Conservation (phyloP, 2,888 invertebrate genomes). For the Maniola hyperantus region DNA sequence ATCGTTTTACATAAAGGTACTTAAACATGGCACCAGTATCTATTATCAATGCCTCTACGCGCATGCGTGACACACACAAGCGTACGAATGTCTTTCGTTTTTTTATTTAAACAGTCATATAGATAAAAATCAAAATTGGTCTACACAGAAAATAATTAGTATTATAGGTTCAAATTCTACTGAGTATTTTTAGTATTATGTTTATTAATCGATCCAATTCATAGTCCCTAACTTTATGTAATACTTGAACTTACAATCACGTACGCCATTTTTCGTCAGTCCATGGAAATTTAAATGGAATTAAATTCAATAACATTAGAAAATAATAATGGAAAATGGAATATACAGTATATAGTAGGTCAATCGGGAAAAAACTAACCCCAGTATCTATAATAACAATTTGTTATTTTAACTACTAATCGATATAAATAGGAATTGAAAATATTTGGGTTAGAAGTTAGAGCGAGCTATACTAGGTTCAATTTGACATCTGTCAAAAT, state of each 20-base stretch:
- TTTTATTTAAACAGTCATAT: no score
- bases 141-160: no score
- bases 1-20: no score
- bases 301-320: slow-evolving; percentile 20
- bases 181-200: no score
- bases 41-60: no score
- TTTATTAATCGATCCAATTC: no score
- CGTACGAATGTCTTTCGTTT: no score
- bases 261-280: slow-evolving; percentile 24
- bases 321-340: slow-evolving; percentile 30
- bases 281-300: slow-evolving; percentile 26
- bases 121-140: no score
- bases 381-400: slow-evolving; percentile 32
- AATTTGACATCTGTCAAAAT: slow-evolving; percentile 9
- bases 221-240: slow-evolving; percentile 3
- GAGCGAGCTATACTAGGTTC: slow-evolving; percentile 13
- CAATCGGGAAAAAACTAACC: slow-evolving; percentile 25
- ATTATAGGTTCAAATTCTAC: no score
- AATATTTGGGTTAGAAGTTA: slow-evolving; percentile 32
- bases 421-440: slow-evolving; percentile 34
- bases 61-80: no score
- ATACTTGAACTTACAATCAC: slow-evolving; percentile 6
- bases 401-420: slow-evolving; percentile 36
- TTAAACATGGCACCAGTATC: no score
- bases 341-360: slow-evolving; percentile 29